Evolutionary conservation across 1,140 invertebrate genomes (phyloP), one percentile per base, ranked within the genome.

Genomic region (Mactra quadrangularis): DNA sequence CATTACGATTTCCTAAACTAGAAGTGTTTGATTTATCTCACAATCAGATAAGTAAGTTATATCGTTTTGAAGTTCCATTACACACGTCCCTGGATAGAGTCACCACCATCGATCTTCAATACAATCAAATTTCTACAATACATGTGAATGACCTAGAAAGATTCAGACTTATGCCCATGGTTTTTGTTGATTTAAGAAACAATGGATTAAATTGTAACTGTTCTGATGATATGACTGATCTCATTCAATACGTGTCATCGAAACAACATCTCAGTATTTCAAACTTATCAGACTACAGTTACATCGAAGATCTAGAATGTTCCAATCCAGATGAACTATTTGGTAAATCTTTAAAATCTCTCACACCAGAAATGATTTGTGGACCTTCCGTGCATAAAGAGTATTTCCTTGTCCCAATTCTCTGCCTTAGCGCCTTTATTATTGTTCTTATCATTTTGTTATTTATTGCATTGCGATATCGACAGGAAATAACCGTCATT

Each of bases 401-500:
- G 22, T 68, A 70, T 13, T 82, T 79, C 31, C n/a, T 81, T 13
- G 83, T 55, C 9, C 75, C 82, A 1, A 74, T 90, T 9, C 83
- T 87, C 9, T 59, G 78, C 29, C 74, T 90, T n/a, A 82, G 82
- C 22, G 52, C 83, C 0, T 25, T 79, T 11, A 71, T 88, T 33
- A 50, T 86, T 0, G 41, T 88, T 55, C 31, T 89, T 1, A 22
- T 85, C 1, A 62, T 87, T 19, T 50, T 86, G 1, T 81, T 87
- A 1, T 62, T 88, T 52, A 13, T 87, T 2, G 35, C 86, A 0
- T 57, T 86, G 25, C 72, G 76, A 64, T 90, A 85, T 62, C 75
- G 88, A 41, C 59, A 86, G 13, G 88, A 91, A 85, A 87, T 90
- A 25, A 85, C 85, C 11, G 89, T 90, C 50, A 64, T 90, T n/a